Evolutionary conservation across 2,113 vertebrate species (phyloP), one percentile per base, ranked within the genome.

Genomic region (Benitochromis conjunctus): DNA sequence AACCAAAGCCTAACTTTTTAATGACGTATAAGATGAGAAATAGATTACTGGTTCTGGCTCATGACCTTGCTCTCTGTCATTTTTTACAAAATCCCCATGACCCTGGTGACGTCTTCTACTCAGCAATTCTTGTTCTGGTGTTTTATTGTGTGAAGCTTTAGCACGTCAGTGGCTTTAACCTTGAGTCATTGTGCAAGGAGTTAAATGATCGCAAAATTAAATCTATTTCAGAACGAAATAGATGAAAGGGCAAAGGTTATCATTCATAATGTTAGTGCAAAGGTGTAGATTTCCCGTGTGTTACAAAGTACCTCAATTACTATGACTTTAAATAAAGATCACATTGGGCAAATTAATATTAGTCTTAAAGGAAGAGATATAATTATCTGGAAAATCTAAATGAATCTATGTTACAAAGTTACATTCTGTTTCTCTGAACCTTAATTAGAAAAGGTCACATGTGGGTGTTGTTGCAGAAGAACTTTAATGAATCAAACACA

Each of bases 401-500:
- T 81, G 0, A 87, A 64, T 80, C 66, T 8, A 54, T 16, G 19
- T 51, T 9, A 43, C 26, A 85, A 82, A 74, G 71, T 36, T 58
- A 1, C 79, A 88, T 82, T 90, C 5, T 69, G 54, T 55, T 26
- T 51, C 24, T 74, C 13, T 58, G 9, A 88, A 57, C 55, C 46
- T 29, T 71, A 82, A 90, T 76, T 19, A 83, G 46, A 1, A 79
- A 21, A 66, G 13, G 62, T 41, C 66, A 77, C 26, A 57, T 38
- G 34, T 53, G 6, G 8, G 21, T 58, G 89, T 53, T 80, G 8
- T 66, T 71, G 11, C 53, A 77, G 54, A 62, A 19, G 79, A 51
- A 48, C 46, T 82, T 16, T 34, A 83, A 79, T 87, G 54, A 86
- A 87, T 88, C 46, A 84, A 81, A 46, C 36, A 55, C 43, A 64